These are phyloP conservation scores for Theocolax elegans DNA, from an alignment of 1,140 invertebrate genomes.

Conservation along the genomic window DNA sequence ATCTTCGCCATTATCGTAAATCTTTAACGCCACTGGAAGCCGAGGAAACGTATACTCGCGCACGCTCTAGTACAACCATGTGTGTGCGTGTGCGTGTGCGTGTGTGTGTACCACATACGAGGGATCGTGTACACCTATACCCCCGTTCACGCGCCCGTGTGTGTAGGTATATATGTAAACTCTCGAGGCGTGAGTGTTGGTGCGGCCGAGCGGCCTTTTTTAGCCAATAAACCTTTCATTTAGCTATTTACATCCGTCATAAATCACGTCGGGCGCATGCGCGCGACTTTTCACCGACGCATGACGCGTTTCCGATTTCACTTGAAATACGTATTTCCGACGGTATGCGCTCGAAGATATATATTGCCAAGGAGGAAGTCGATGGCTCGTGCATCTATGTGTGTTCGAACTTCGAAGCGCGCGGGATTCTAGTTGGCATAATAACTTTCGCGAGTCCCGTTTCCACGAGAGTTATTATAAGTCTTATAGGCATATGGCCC, in stretches of 20 bases:
- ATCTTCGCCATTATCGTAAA: slow-evolving; percentile 57
- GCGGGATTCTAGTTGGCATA: not conserved
- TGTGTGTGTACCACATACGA: too few species aligned
- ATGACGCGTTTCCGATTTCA: slow-evolving; percentile 38
- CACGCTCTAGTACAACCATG: not conserved
- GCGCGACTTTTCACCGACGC: slow-evolving; percentile 27
- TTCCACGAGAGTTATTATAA: not conserved
- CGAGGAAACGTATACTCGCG: not conserved
- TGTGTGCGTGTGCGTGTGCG: not conserved
- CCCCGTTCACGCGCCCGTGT: not conserved
- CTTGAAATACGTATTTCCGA: slow-evolving; percentile 34
- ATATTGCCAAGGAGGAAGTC: not conserved
- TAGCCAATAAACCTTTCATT: slow-evolving; percentile 58
- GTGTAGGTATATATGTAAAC: not conserved
- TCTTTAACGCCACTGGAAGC: slow-evolving; percentile 51
- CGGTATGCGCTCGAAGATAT: not conserved
- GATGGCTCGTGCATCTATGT: not conserved
- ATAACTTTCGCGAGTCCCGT: slow-evolving; percentile 6
- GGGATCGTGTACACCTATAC: too few species aligned
- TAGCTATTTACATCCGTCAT: slow-evolving; percentile 40
- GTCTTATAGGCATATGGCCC: too few species aligned
- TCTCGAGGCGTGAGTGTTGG: not conserved
- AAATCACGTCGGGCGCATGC: slow-evolving; percentile 30
- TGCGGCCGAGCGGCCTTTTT: slow-evolving; percentile 30
- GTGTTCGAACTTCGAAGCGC: not conserved